Conservation (phyloP, 2,797 vertebrate genomes). For the Pachyuromys duprasi region DNA sequence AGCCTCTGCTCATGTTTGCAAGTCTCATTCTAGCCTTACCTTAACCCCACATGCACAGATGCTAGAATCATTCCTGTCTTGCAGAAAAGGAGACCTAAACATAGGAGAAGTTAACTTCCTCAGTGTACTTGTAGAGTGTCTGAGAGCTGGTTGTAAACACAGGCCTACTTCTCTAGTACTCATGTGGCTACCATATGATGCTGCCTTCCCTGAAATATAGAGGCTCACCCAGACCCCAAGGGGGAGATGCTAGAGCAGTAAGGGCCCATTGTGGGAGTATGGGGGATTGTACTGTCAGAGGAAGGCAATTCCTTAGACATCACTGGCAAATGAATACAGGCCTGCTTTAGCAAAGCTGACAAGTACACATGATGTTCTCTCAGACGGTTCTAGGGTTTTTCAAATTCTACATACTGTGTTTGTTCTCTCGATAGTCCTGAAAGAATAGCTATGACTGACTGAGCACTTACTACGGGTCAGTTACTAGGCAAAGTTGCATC, state of each 20-base stretch:
- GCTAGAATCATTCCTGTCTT: slow-evolving; percentile 14
- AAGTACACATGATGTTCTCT: slow-evolving; percentile 9
- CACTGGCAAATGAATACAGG: slow-evolving; percentile 19
- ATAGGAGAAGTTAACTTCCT: slow-evolving; percentile 2
- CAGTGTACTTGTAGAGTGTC: not conserved
- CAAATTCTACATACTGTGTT: not conserved
- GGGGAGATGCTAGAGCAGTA: not conserved
- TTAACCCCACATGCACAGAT: not conserved
- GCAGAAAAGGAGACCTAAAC: slow-evolving; percentile 3
- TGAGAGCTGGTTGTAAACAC: not conserved
- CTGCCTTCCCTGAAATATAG: not conserved
- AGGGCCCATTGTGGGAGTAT: not conserved
- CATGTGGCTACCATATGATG: not conserved
- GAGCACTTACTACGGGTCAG: slow-evolving; percentile 13
- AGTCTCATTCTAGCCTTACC: not conserved
- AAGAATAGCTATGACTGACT: slow-evolving; percentile 31
- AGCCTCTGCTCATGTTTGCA: not conserved
- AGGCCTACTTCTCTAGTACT: not conserved
- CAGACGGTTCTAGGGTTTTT: slow-evolving; percentile 14
- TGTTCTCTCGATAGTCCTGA: slow-evolving; percentile 1
- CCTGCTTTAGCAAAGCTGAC: slow-evolving; percentile 21
- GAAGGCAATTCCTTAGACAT: not conserved
- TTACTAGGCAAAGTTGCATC: not conserved
- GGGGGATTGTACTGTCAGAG: not conserved
- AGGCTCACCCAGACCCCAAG: not conserved